phyloP scores from a whole-genome alignment of 2,797 vertebrate genomes.

The Alca torda region DNA sequence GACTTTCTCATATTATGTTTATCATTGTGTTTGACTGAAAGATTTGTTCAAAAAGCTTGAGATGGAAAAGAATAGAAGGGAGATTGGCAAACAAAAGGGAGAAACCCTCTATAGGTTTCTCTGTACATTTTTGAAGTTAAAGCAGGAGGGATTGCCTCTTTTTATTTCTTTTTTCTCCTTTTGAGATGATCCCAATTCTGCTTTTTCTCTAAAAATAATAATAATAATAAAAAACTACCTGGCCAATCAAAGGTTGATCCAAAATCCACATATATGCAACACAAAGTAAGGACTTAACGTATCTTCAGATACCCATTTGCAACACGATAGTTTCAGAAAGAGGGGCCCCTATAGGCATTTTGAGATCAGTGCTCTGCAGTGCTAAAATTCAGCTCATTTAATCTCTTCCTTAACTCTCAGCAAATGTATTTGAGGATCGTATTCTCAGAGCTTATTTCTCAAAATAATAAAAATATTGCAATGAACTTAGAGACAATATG shows the following conservation, averaged over 20 bases:
- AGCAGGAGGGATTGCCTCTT: not conserved
- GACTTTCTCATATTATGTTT: not conserved
- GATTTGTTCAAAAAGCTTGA: not conserved
- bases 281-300: not conserved
- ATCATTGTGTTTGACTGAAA: not conserved
- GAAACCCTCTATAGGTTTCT: not conserved
- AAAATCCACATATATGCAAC: not conserved
- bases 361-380: not conserved
- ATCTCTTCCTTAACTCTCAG: not conserved
- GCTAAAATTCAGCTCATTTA: not conserved
- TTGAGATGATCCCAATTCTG: not conserved
- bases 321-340: not conserved
- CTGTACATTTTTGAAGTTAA: not conserved
- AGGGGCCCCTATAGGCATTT: not conserved
- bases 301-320: not conserved
- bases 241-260: not conserved
- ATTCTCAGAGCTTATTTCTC: not conserved
- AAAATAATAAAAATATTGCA: not conserved
- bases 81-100: not conserved
- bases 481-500: not conserved
- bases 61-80: not conserved
- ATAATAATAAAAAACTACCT: not conserved
- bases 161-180: not conserved
- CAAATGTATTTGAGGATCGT: not conserved
- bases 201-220: not conserved